Percentiles rank a stretch among this genome's conserved stretches.
phyloP scores from a whole-genome alignment of 2,797 vertebrate genomes.

The Arctocebus calabarensis region DNA sequence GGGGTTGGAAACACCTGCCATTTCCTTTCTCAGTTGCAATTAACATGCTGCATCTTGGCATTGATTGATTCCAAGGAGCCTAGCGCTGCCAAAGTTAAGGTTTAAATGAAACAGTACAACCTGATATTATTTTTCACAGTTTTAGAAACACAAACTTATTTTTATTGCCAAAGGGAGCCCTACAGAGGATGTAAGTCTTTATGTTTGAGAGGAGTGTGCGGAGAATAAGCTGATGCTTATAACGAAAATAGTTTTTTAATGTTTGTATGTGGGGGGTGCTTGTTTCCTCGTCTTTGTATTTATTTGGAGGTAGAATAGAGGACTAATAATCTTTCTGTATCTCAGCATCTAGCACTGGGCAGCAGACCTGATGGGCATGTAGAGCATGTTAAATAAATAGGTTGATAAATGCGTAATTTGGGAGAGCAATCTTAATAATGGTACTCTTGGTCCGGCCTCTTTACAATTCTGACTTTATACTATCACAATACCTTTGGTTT shows the following conservation, averaged over 20 bases:
- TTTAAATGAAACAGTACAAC: constrained; percentile 71
- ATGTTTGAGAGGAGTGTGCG: constrained; percentile 18
- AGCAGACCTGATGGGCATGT: background rate
- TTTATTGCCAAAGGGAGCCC: constrained; percentile 53
- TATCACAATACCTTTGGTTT: background rate
- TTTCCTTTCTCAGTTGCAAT: constrained; percentile 75
- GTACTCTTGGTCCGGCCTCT: background rate
- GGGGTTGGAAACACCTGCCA: constrained; percentile 78
- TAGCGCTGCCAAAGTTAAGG: constrained; percentile 64
- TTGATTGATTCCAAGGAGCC: constrained; percentile 74
- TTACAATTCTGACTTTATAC: constrained; percentile 31
- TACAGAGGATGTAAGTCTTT: background rate
- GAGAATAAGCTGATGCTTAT: background rate
- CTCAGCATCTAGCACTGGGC: background rate
- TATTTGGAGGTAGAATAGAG: background rate
- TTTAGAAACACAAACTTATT: constrained; percentile 71
- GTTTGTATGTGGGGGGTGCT: background rate
- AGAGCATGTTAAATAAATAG: constrained; percentile 34
- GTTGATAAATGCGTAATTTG: background rate
- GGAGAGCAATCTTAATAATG: background rate
- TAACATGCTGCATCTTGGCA: constrained; percentile 74
- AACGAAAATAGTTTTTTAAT: constrained; percentile 20
- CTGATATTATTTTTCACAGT: constrained; percentile 72
- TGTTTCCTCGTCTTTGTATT: constrained; percentile 12
- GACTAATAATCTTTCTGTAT: background rate